Conservation (phyloP, 2,797 vertebrate species). For the Cirrhinus mrigala region DNA sequence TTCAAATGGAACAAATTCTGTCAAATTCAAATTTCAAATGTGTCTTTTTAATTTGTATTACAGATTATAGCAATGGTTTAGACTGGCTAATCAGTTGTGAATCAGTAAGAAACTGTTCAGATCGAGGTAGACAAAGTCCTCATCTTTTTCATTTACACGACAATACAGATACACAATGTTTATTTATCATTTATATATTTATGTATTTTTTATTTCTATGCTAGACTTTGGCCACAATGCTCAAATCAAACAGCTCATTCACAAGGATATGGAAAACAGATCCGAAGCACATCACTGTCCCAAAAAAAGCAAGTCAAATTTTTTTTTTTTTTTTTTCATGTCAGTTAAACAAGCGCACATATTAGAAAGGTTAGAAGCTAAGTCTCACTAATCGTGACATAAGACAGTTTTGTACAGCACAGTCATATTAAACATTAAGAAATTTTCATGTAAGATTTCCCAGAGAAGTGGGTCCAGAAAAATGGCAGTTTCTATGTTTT, state of each 20-base stretch:
- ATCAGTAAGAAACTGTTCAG: neutral
- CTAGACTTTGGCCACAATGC: neutral
- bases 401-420: neutral
- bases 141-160: neutral
- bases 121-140: neutral
- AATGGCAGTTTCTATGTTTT: slow-evolving; percentile 46
- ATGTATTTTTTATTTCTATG: neutral
- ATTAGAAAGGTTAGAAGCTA: neutral
- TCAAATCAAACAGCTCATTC: neutral
- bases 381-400: neutral
- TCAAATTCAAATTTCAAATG: neutral
- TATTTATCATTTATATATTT: neutral
- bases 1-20: neutral
- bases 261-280: neutral
- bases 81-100: neutral
- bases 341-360: neutral
- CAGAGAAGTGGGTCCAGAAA: slow-evolving; percentile 5
- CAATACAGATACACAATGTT: neutral
- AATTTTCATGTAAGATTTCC: neutral
- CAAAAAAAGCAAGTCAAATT: slow-evolving; percentile 5
- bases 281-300: neutral
- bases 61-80: neutral
- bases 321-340: neutral
- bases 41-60: neutral
- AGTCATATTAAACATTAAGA: neutral